Evolutionary conservation across 2,888 invertebrate species (phyloP).

Genomic region (Apomyelois bistriatella): DNA sequence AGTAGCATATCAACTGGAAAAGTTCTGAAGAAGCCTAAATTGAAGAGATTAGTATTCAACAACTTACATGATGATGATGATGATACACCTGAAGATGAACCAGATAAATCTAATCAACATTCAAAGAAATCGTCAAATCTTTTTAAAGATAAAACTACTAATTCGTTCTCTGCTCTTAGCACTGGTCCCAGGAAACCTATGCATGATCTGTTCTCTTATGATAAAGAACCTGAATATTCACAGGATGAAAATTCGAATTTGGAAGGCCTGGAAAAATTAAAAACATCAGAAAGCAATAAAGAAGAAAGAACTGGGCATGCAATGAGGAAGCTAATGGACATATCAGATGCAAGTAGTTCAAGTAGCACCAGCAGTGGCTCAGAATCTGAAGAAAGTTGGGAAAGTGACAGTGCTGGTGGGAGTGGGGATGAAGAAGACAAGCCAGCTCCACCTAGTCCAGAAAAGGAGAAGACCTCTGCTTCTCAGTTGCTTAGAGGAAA

Average conservation of each 20-base stretch:
- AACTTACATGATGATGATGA: slow-evolving; percentile 60
- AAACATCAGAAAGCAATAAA: slow-evolving; percentile 50
- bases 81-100: slow-evolving; percentile 51
- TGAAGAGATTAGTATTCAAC: slow-evolving; percentile 70
- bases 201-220: slow-evolving; percentile 63
- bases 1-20: slow-evolving; percentile 54
- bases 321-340: slow-evolving; percentile 71
- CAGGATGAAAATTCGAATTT: slow-evolving; percentile 67
- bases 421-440: slow-evolving; percentile 65
- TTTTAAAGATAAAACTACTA: slow-evolving; percentile 69
- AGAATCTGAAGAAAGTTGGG: slow-evolving; percentile 71
- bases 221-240: slow-evolving; percentile 59
- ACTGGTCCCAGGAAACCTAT: slow-evolving; percentile 47
- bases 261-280: slow-evolving; percentile 54
- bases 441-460: slow-evolving; percentile 62
- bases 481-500: slow-evolving; percentile 81
- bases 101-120: slow-evolving; percentile 48
- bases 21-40: slow-evolving; percentile 72
- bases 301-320: slow-evolving; percentile 70
- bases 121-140: slow-evolving; percentile 52
- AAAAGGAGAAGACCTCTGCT: slow-evolving; percentile 63
- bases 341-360: slow-evolving; percentile 72
- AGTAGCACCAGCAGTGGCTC: slow-evolving; percentile 69
- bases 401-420: slow-evolving; percentile 58
- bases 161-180: slow-evolving; percentile 60